These are phyloP conservation scores for Euglossa dilemma DNA, from an alignment of 1,140 invertebrate genomes.

Conservation along the genomic window DNA sequence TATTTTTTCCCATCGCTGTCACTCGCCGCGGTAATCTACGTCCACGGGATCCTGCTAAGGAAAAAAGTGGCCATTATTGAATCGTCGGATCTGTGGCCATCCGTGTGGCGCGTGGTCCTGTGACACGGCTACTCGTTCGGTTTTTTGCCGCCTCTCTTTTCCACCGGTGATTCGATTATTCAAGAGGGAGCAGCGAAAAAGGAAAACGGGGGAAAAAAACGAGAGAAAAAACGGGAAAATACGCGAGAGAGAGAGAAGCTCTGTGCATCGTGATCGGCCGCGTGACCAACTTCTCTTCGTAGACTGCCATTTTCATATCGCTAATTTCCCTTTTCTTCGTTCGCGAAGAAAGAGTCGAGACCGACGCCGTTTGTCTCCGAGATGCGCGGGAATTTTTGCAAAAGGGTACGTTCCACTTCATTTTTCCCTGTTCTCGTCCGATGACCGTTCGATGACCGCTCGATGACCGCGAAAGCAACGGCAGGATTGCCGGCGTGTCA, in stretches of 20 bases:
- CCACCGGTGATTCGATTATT: slow-evolving; percentile 43
- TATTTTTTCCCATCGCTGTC: background rate
- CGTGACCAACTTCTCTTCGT: background rate
- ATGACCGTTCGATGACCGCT: background rate
- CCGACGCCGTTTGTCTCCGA: too few relatives aligned
- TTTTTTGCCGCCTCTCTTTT: slow-evolving; percentile 43
- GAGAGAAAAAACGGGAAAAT: slow-evolving; percentile 14
- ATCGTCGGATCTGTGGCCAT: slow-evolving; percentile 39
- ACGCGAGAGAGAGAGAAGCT: slow-evolving; percentile 46
- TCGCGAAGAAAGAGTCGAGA: too few relatives aligned
- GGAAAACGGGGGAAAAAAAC: background rate
- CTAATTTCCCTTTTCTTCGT: slow-evolving; percentile 24
- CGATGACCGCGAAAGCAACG: background rate
- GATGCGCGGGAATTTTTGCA: background rate
- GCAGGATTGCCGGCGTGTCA: background rate
- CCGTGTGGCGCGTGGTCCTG: slow-evolving; percentile 44
- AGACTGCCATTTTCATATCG: background rate
- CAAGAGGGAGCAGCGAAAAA: slow-evolving; percentile 7
- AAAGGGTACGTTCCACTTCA: background rate
- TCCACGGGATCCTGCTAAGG: background rate
- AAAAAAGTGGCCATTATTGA: slow-evolving; percentile 23
- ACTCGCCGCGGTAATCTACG: too few relatives aligned
- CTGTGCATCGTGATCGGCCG: background rate
- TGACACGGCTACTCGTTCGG: slow-evolving; percentile 48
- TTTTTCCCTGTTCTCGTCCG: background rate